Conservation (phyloP, 1,140 invertebrate genomes). For the Dufourea novaeangliae region DNA sequence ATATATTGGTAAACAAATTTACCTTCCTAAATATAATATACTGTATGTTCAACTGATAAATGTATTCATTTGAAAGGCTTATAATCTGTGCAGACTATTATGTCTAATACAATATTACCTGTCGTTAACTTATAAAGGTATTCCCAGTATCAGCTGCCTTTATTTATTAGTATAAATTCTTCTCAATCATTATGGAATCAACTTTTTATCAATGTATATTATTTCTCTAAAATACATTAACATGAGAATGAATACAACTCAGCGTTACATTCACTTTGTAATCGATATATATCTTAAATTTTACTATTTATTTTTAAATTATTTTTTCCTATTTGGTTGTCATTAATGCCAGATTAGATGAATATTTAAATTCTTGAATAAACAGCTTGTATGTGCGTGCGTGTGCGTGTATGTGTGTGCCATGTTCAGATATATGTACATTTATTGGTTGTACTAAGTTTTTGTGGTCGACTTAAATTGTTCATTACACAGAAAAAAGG, state of each 20-base stretch:
- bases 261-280: constrained; percentile 10
- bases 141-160: background rate
- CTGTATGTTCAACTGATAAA: constrained; percentile 51
- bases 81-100: constrained; percentile 21
- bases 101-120: constrained; percentile 11
- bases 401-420: background rate
- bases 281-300: background rate
- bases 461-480: constrained; percentile 6
- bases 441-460: constrained; percentile 43
- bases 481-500: background rate
- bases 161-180: constrained; percentile 1
- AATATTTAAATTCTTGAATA: background rate
- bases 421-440: constrained; percentile 32
- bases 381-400: background rate
- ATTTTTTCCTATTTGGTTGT: constrained; percentile 9
- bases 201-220: background rate
- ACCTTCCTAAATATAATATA: constrained; percentile 41
- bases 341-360: background rate
- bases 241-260: background rate
- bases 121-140: constrained; percentile 10
- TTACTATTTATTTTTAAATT: constrained; percentile 4
- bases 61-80: constrained; percentile 44
- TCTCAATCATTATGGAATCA: background rate
- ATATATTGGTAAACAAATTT: constrained; percentile 49
- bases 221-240: background rate